These are phyloP conservation scores for Nineta flava DNA, from an alignment of 2,888 invertebrate genomes.

Conservation along the genomic window DNA sequence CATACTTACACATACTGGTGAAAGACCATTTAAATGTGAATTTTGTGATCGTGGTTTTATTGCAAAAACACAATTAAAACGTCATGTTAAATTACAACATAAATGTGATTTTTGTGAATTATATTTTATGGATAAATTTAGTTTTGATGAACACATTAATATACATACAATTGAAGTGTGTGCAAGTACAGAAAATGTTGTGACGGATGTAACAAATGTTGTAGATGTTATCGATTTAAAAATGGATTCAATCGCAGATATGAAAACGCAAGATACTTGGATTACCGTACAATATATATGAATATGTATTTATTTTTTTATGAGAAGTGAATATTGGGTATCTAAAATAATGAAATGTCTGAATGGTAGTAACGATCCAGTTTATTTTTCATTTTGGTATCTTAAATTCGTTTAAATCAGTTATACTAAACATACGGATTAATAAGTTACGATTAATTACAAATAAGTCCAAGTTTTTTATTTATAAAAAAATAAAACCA, in stretches of 20 bases:
- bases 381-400: no score
- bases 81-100: not conserved
- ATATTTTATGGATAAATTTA: not conserved
- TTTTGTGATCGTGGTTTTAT: conserved; percentile 2
- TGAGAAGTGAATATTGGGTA: no score
- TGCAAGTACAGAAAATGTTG: not conserved
- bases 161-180: not conserved
- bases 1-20: conserved; percentile 3
- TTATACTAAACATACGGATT: no score
- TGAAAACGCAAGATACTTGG: conserved; percentile 1
- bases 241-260: not conserved
- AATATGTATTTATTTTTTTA: no score
- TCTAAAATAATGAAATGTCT: no score
- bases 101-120: conserved; percentile 3
- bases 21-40: conserved; percentile 5
- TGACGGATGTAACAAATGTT: not conserved
- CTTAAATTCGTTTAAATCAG: no score
- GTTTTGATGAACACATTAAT: not conserved
- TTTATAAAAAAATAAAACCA: no score
- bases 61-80: conserved; percentile 3
- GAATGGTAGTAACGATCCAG: no score
- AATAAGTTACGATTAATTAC: no score
- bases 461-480: no score
- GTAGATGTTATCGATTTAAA: conserved; percentile 1
- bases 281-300: conserved; percentile 1